These are phyloP conservation scores for Rhinogobio ventralis DNA, from an alignment of 2,797 vertebrate genomes.

Conservation along the genomic window DNA sequence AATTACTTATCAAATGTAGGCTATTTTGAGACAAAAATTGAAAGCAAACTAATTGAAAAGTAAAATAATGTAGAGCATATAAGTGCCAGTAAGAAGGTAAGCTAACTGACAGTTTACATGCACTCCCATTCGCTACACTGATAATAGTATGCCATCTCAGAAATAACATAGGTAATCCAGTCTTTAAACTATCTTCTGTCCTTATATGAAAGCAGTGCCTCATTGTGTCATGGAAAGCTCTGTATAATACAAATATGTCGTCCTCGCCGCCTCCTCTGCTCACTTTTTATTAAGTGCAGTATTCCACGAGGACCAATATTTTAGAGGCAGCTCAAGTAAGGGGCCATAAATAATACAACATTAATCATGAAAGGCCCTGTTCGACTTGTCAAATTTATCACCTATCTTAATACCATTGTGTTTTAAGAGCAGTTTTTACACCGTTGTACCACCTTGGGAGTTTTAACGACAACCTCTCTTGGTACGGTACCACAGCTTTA, in stretches of 20 bases:
- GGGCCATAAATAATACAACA: conserved; percentile 78
- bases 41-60: neutral
- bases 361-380: conserved; percentile 70
- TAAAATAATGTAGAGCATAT: neutral
- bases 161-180: conserved; percentile 22
- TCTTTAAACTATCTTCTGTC: conserved; percentile 38
- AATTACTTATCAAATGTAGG: neutral
- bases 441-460: conserved; percentile 64
- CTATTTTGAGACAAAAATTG: neutral
- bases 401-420: conserved; percentile 78
- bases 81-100: neutral
- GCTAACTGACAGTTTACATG: conserved; percentile 9
- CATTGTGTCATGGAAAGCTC: conserved; percentile 50
- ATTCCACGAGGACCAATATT: conserved; percentile 66
- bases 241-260: conserved; percentile 50
- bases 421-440: conserved; percentile 71
- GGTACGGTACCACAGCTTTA: conserved; percentile 7
- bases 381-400: conserved; percentile 80
- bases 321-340: conserved; percentile 68
- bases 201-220: conserved; percentile 44
- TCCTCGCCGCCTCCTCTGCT: conserved; percentile 39
- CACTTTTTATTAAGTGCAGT: conserved; percentile 54
- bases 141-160: neutral
- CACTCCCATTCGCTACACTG: conserved; percentile 2
- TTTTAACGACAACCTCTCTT: conserved; percentile 29